Evolutionary conservation across 2,797 vertebrate genomes (phyloP).

Genomic region (Cercopithecus diana): DNA sequence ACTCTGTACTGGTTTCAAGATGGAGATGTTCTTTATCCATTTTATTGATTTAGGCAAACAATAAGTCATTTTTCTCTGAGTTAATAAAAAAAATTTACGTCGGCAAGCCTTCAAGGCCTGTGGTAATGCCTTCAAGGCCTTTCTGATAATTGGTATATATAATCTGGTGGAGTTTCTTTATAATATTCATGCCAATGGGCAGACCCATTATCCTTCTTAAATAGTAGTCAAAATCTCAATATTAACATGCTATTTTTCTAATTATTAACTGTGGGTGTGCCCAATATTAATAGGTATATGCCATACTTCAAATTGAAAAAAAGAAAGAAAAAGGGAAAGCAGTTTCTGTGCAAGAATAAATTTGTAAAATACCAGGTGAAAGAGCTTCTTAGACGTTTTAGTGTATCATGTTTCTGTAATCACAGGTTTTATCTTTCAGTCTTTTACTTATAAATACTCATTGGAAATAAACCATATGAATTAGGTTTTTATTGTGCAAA

Average conservation of each 20-base stretch:
- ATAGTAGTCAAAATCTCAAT: not conserved
- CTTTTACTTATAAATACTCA: not conserved
- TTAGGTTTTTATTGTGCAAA: not conserved
- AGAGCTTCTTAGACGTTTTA: constrained; percentile 30
- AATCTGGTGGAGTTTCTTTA: not conserved
- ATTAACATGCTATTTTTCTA: not conserved
- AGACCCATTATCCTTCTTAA: not conserved
- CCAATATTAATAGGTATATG: not conserved
- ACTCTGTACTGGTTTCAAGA: not conserved
- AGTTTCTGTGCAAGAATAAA: not conserved
- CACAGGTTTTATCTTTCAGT: not conserved
- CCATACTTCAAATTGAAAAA: not conserved
- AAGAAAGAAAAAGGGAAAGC: not conserved
- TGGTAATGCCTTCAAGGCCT: not conserved
- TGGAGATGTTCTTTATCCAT: not conserved
- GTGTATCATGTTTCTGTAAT: not conserved
- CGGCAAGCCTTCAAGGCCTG: too few species aligned
- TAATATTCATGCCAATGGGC: not conserved
- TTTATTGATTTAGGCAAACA: not conserved
- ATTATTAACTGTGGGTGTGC: not conserved
- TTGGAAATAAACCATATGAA: not conserved
- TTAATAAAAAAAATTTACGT: not conserved
- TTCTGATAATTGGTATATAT: not conserved
- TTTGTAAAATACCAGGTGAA: not conserved
- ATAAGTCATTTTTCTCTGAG: not conserved